Evolutionary conservation across 30 jellyfish, hydroid and myxozoan genomes (phyloP).

Genomic region (Cassiopea xamachana): DNA sequence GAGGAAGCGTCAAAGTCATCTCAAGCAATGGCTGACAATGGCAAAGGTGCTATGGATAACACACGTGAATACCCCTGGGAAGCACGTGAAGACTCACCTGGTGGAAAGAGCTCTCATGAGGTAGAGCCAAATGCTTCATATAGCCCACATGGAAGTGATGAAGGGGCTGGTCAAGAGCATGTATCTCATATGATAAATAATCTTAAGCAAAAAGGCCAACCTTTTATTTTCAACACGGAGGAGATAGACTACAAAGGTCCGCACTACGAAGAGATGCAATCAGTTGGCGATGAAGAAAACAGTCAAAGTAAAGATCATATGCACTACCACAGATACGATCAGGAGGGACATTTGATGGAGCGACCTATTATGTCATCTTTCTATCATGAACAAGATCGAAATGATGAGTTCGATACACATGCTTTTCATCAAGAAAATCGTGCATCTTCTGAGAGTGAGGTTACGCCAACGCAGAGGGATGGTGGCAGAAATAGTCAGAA

Average conservation of each 20-base stretch:
- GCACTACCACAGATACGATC: constrained; percentile 8
- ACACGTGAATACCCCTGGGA: constrained; percentile 8
- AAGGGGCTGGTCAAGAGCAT: constrained; percentile 43
- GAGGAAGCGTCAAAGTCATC: constrained; percentile 3
- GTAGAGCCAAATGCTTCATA: neutral
- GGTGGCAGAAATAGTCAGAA: constrained; percentile 30
- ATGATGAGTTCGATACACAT: constrained; percentile 36
- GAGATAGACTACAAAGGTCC: constrained; percentile 76
- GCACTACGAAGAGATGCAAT: constrained; percentile 15
- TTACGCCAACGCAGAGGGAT: constrained; percentile 74
- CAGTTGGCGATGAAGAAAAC: constrained; percentile 12
- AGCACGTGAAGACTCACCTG: constrained; percentile 1
- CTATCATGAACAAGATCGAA: constrained; percentile 19
- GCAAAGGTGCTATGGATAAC: constrained; percentile 24
- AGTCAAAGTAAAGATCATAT: constrained; percentile 51
- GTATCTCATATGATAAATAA: constrained; percentile 56
- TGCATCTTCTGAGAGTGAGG: constrained; percentile 36
- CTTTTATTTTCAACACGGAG: constrained; percentile 78
- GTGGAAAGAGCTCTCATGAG: neutral
- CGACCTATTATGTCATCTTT: constrained; percentile 69
- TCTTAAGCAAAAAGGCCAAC: constrained; percentile 56
- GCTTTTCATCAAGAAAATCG: constrained; percentile 36
- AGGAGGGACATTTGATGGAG: constrained; percentile 2
- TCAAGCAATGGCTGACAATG: constrained; percentile 27
- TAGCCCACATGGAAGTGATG: neutral